Conservation (phyloP, 2,797 vertebrate genomes). For the Fringilla coelebs region DNA sequence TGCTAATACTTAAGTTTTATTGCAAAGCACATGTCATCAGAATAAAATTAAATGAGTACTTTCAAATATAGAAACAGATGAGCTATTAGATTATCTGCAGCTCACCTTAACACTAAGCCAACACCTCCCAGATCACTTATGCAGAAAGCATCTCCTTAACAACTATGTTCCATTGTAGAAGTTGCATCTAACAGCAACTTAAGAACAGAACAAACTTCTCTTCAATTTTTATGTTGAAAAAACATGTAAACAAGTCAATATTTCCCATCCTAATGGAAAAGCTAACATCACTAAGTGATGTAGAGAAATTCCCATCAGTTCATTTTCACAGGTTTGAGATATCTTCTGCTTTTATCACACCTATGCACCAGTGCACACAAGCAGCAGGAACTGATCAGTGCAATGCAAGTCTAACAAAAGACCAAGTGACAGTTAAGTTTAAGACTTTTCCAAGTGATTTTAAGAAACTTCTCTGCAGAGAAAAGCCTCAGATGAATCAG, state of each 20-base stretch:
- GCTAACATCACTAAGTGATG: neutral
- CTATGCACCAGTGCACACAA: neutral
- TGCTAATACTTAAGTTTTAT: neutral
- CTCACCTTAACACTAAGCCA: neutral
- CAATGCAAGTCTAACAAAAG: neutral
- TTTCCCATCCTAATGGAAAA: neutral
- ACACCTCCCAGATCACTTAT: neutral
- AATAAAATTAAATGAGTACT: neutral
- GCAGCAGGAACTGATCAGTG: neutral
- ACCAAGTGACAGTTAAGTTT: neutral
- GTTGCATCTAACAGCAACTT: neutral
- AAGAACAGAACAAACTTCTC: neutral
- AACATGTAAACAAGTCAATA: neutral
- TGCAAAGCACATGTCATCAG: neutral
- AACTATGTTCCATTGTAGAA: neutral
- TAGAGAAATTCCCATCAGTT: neutral
- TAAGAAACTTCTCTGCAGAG: neutral
- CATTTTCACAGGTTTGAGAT: neutral
- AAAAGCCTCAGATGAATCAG: neutral
- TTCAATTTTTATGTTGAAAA: neutral
- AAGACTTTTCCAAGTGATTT: neutral
- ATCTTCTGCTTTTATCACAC: neutral
- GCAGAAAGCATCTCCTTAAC: neutral
- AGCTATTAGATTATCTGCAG: neutral
- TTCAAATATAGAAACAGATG: neutral